Evolutionary conservation across 2,888 invertebrate species (phyloP).

Genomic region (Nyleta sp.): DNA sequence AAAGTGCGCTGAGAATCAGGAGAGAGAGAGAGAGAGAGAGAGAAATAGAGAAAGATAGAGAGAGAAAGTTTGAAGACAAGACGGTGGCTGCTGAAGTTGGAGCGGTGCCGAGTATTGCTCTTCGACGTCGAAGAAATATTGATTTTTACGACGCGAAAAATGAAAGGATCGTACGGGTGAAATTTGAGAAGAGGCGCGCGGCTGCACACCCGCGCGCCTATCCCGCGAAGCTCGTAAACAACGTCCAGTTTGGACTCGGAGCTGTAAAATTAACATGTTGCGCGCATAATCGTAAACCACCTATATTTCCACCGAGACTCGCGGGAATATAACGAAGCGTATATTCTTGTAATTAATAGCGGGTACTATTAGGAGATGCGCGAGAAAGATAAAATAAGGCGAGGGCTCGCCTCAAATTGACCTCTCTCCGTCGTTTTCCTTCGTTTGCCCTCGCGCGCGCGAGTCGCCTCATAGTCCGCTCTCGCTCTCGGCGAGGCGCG

Average conservation of each 20-base stretch:
- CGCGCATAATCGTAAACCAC: constrained; percentile 68
- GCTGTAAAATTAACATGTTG: constrained; percentile 68
- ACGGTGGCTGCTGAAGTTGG: constrained; percentile 29
- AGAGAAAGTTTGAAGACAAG: background rate
- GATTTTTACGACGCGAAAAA: constrained; percentile 64
- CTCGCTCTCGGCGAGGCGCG: background rate
- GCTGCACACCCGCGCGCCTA: constrained; percentile 59
- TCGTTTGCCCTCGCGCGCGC: background rate
- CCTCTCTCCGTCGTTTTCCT: constrained; percentile 23
- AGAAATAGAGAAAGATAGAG: background rate
- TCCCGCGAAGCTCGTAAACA: constrained; percentile 63
- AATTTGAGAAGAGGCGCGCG: constrained; percentile 62
- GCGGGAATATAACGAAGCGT: constrained; percentile 66
- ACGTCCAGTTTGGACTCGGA: constrained; percentile 65
- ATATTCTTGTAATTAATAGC: constrained; percentile 68
- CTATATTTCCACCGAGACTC: constrained; percentile 65
- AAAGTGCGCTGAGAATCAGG: background rate
- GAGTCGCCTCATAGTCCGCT: background rate
- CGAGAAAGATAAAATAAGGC: constrained; percentile 65
- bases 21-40: no score
- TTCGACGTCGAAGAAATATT: constrained; percentile 59
- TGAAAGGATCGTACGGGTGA: constrained; percentile 60
- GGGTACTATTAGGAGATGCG: constrained; percentile 66
- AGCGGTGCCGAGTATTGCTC: constrained; percentile 1
- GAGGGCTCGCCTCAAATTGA: constrained; percentile 48